phyloP scores from a whole-genome alignment of 2,797 vertebrate species.

The Mastacembelus armatus region DNA sequence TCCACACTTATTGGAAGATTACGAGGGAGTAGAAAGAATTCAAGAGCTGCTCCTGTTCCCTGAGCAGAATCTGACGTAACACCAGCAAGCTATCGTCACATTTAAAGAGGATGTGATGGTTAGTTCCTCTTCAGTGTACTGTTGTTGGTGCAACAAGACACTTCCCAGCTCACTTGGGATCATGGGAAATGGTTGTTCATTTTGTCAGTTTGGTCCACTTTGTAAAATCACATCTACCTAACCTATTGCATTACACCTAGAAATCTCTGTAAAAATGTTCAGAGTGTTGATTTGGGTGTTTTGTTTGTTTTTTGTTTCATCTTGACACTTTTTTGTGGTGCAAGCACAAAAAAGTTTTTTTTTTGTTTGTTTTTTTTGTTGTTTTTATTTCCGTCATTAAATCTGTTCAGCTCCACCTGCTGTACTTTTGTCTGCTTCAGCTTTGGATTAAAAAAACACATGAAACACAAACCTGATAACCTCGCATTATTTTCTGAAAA shows the following conservation, averaged over 20 bases:
- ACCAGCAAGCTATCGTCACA: slow-evolving; percentile 73
- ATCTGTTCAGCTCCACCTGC: slow-evolving; percentile 76
- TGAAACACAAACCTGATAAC: slow-evolving; percentile 44
- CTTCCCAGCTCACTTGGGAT: slow-evolving; percentile 52
- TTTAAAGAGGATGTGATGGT: slow-evolving; percentile 25
- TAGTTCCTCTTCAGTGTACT: slow-evolving; percentile 24
- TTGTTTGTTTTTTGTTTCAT: slow-evolving; percentile 26
- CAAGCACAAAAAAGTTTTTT: slow-evolving; percentile 51
- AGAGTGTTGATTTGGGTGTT: slow-evolving; percentile 67
- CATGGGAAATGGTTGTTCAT: slow-evolving; percentile 49
- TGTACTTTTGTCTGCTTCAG: slow-evolving; percentile 82
- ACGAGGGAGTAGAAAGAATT: slow-evolving; percentile 28
- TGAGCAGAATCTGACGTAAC: slow-evolving; percentile 54
- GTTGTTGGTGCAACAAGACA: slow-evolving; percentile 22
- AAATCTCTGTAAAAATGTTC: slow-evolving; percentile 65
- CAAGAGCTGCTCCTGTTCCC: slow-evolving; percentile 26
- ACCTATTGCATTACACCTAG: slow-evolving; percentile 33
- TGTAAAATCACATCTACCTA: slow-evolving; percentile 61
- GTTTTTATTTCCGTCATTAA: slow-evolving; percentile 28
- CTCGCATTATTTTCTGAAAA: slow-evolving; percentile 10
- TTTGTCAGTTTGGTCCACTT: slow-evolving; percentile 49
- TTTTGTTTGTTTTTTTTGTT: slow-evolving; percentile 30
- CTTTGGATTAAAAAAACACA: slow-evolving; percentile 84
- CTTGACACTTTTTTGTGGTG: slow-evolving; percentile 61
- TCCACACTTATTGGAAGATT: slow-evolving; percentile 27